phyloP scores from a whole-genome alignment of 2,888 invertebrate genomes.

The Ichneumoninae sp. region DNA sequence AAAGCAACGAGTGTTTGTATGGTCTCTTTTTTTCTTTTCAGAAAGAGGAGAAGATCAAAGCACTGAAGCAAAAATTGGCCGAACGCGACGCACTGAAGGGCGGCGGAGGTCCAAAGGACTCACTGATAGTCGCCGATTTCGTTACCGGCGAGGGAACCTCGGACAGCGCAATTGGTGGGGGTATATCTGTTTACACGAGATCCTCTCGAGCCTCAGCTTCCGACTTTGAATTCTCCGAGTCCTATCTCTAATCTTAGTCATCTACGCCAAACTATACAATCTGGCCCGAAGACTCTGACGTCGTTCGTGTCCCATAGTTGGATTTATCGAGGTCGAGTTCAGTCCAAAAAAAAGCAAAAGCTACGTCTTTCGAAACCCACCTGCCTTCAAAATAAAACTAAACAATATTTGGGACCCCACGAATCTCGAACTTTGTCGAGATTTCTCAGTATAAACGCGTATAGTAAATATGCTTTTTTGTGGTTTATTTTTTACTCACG shows the following conservation, averaged over 20 bases:
- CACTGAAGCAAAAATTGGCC: constrained; percentile 91
- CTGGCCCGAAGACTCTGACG: constrained; percentile 5
- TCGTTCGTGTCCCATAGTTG: constrained; percentile 6
- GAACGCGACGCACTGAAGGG: constrained; percentile 89
- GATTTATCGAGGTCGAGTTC: constrained; percentile 39
- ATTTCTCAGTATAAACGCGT: constrained; percentile 21
- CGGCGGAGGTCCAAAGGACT: constrained; percentile 87
- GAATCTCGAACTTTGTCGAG: constrained; percentile 41
- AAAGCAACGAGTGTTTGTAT: background rate
- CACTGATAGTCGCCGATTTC: constrained; percentile 90
- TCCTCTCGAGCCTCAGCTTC: constrained; percentile 94
- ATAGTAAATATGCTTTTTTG: constrained; percentile 46
- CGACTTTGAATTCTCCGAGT: constrained; percentile 95
- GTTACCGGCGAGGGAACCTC: constrained; percentile 92
- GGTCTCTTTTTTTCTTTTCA: constrained; percentile 80
- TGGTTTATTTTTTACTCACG: constrained; percentile 3
- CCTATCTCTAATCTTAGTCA: constrained; percentile 88
- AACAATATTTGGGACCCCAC: constrained; percentile 58
- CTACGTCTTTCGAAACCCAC: constrained; percentile 58
- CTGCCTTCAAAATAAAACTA: constrained; percentile 50
- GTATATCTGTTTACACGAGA: constrained; percentile 90
- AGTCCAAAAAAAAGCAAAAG: constrained; percentile 37
- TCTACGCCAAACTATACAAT: constrained; percentile 24
- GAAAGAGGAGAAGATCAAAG: constrained; percentile 96
- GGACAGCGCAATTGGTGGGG: constrained; percentile 90